phyloP scores from a whole-genome alignment of 64 coral and sea anemone genomes.

The Montipora cactus region DNA sequence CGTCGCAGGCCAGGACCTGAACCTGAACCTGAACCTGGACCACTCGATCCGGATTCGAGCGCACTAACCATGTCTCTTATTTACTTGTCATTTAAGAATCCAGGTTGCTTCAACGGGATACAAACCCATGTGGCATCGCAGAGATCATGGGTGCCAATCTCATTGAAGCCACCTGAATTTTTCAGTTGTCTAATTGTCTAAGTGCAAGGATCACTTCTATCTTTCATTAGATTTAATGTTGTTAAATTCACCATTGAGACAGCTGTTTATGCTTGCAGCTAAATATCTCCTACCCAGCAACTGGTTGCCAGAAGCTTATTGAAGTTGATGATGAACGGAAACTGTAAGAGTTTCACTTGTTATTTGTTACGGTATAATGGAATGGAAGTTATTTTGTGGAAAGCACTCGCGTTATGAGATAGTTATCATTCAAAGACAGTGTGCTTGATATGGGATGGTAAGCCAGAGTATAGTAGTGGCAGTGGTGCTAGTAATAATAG shows the following conservation, averaged over 20 bases:
- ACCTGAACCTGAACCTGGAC: no score
- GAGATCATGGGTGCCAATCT: no score
- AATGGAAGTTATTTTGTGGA: not conserved
- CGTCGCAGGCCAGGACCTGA: no score
- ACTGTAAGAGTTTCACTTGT: slow-evolving; percentile 72
- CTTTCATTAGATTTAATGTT: not conserved
- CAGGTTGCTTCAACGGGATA: no score
- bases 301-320: slow-evolving; percentile 94
- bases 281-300: slow-evolving; percentile 94
- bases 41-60: no score
- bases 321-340: slow-evolving; percentile 99
- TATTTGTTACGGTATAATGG: not conserved
- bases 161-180: no score
- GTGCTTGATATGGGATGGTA: no score
- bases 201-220: not conserved
- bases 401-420: not conserved
- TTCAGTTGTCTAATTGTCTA: not conserved
- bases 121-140: no score
- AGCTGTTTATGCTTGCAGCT: slow-evolving; percentile 54
- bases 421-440: not conserved
- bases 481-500: no score
- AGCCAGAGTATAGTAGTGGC: no score
- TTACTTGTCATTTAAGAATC: no score
- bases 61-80: no score
- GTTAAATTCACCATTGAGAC: not conserved